Evolutionary conservation across 2,888 invertebrate genomes (phyloP).

Genomic region (Ischnura elegans): DNA sequence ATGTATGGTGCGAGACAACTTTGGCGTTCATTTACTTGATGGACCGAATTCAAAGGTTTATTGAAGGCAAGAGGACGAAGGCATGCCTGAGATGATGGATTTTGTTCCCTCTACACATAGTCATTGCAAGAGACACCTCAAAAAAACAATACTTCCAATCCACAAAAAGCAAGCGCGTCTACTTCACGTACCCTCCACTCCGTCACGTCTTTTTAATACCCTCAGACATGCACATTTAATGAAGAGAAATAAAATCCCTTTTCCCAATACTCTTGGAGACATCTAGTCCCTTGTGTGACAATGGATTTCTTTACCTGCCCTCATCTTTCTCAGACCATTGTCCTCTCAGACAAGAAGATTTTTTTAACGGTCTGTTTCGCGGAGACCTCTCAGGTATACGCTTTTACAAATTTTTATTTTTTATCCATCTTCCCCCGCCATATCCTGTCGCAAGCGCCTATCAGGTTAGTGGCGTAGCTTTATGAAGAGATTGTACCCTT

Average conservation of each 20-base stretch:
- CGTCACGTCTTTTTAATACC: not conserved
- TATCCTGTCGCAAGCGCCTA: no score
- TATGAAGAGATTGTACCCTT: no score
- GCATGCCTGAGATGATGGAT: not conserved
- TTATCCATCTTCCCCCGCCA: no score
- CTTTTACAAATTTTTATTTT: no score
- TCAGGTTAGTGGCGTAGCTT: no score
- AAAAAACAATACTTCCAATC: not conserved
- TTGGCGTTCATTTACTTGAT: not conserved
- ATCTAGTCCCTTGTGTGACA: no score
- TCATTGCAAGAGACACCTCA: not conserved
- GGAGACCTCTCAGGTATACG: no score
- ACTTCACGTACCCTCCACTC: no score
- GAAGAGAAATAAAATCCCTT: not conserved
- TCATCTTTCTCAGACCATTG: no score
- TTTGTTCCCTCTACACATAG: not conserved
- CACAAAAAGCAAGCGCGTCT: not conserved
- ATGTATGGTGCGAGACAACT: not conserved
- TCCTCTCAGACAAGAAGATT: no score
- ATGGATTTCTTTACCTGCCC: no score
- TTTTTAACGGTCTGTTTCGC: no score
- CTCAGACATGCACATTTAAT: not conserved
- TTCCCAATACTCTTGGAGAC: not conserved
- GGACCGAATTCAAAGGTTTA: not conserved
- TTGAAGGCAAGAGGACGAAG: not conserved